Base-by-base conservation (phyloP, 2,888 invertebrate genomes). In the Helobdella robusta region DNA sequence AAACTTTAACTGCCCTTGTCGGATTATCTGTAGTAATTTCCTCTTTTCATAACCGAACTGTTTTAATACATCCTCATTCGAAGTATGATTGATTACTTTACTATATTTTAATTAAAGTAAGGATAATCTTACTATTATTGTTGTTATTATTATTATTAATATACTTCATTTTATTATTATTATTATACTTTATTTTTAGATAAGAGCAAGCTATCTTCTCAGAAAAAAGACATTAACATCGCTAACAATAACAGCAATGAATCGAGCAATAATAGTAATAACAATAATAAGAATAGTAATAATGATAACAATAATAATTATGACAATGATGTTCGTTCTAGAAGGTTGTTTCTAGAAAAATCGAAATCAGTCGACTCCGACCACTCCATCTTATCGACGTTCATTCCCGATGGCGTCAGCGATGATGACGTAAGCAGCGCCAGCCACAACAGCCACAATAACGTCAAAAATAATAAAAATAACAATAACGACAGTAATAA, bases 281-380 rank as follows among this genome's bases (percentile, higher is more conserved):
- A n/a, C n/a, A n/a, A n/a, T n/a, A n/a, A n/a, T n/a, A n/a, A n/a
- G n/a, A n/a, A n/a, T n/a, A n/a, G n/a, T n/a, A 5, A 48, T 48
- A 1, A 48, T 11, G 5, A 48, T 11, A 15, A 20, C 2, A 2
- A 11, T 48, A 8, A 4, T 48, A 20, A 6, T 25, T 4, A 40
- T 15, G 56, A 32, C 25, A 56, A 30, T 11, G 56, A 56, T 32
- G n/a, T 30, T 32, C 15, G 28, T 8, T 30, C 28, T 30, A 32
- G 30, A 28, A 56, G 56, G 8, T 32, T 56, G 32, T 30, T 32
- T 32, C 56, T 56, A 6, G 56, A 56, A 30, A 56, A 56, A 32
- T 56, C 4, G 30, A 56, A 56, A 28, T 56, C 56, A 28, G 28
- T 56, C 25, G 56, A 56, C 56, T 56, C 56, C 1, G 56, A 56